phyloP scores from a whole-genome alignment of 2,113 vertebrate species.

The Xyliphius kryptos region DNA sequence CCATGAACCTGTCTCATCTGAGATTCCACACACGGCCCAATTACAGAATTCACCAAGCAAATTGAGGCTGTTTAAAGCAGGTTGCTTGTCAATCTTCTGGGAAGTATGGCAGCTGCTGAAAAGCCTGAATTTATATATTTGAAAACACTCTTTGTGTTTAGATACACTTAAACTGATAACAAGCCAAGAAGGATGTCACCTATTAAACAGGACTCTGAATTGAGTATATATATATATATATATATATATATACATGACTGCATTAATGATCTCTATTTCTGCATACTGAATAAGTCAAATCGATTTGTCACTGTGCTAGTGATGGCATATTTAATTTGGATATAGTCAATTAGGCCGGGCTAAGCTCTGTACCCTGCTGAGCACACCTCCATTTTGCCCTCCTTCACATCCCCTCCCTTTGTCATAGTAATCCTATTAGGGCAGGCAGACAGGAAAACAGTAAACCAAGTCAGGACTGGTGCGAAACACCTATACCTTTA shows the following conservation, averaged over 20 bases:
- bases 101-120: constrained; percentile 68
- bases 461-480: constrained; percentile 52
- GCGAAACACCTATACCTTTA: constrained; percentile 54
- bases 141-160: constrained; percentile 57
- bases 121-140: constrained; percentile 57
- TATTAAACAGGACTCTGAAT: constrained; percentile 16
- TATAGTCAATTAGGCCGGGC: constrained; percentile 99
- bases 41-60: constrained; percentile 71
- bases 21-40: constrained; percentile 71
- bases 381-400: constrained; percentile 97
- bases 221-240: background rate
- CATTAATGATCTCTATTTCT: constrained; percentile 99
- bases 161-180: constrained; percentile 44
- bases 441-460: constrained; percentile 70
- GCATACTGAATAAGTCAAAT: constrained; percentile 99
- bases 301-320: constrained; percentile 99
- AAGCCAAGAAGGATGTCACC: constrained; percentile 27
- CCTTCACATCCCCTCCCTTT: constrained; percentile 79
- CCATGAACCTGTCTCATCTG: constrained; percentile 52
- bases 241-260: constrained; percentile 67
- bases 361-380: constrained; percentile 94
- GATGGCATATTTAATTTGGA: constrained; percentile 99
- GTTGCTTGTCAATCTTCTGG: constrained; percentile 60
- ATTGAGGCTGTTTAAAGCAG: constrained; percentile 69
- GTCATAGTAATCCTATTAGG: constrained; percentile 98